Evolutionary conservation across 2,888 invertebrate species (phyloP), one percentile per base, ranked within the genome.

Genomic region (Prosapia bicincta): DNA sequence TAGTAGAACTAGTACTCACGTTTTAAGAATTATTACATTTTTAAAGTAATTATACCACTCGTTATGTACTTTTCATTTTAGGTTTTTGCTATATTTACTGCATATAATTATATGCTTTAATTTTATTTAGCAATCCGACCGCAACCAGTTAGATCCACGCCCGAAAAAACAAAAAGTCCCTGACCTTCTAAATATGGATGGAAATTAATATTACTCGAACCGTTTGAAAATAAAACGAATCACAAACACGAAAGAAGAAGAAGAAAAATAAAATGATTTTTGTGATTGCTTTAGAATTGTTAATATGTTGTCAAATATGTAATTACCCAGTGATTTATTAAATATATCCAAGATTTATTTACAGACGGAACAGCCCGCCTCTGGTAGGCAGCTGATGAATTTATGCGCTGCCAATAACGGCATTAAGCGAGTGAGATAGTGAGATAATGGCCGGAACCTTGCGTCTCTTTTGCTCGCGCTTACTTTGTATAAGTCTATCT

Each of bases 381-480:
- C 72, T 72, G 20, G 54, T 54, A 20, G 28, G 67, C 28, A n/a
- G 28, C 69, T 76, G 76, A 76, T 76, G 76, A 72, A 76, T 76
- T 76, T 76, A 76, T 76, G 69, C 69, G 28, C 76, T 68, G 72
- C 72, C 76, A 76, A 72, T 72, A 72, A 72, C 72, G 72, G 72
- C 72, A 72, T 72, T 72, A 72, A 67, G 67, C 30, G 32, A 72
- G 72, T 72, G 72, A 72, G 72, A 72, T 72, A 72, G 72, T 72
- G 72, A 72, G 72, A 72, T 72, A 72, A 72, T 72, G 72, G 72
- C 66, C 65, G 72, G 65, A 28, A 72, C 66, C 72, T 28, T 20
- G 24, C 38, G 10, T 32, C 71, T 65, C 72, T 65, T 28, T 20
- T 26, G 1, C 28, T 20, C 54, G 26, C 38, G 25, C 9, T 20